Evolutionary conservation across 2,888 invertebrate genomes (phyloP), one percentile per base, ranked within the genome.

Genomic region (Ophion ellenae): DNA sequence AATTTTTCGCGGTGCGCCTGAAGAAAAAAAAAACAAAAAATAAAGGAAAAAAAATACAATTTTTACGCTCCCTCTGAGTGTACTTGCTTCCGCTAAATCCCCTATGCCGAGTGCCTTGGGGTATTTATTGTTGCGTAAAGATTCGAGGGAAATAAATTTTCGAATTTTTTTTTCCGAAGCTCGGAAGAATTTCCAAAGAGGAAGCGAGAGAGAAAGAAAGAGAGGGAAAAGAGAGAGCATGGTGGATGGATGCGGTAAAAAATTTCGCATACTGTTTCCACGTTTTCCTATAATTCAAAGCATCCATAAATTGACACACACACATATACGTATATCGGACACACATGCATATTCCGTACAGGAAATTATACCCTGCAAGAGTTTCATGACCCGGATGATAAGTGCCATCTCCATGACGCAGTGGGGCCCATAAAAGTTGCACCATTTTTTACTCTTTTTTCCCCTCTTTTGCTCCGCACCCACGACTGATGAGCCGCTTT

Each of bases 401-500:
- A 75, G 85, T 85, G 79, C 75, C 47, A 71, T 70, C 75, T 57
- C 20, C 64, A 32, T 70, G 14, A 20, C 53, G 61, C 61, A 77
- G 59, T 61, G 66, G 66, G 67, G 24, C 14, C 20, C 71, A 64
- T 32, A 57, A 47, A 64, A 64, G 75, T 61, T 82, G 66, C 71
- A 76, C 75, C 75, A 63, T 45, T 83, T 45, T 69, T 67, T 20
- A 67, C 47, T 7, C 2, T n/a, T 59, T 59, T 76, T n/a, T 24
- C 40, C 61, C 53, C 40, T 10, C 5, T 11, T 40, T 45, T 20
- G 45, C 45, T 40, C n/a, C n/a, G 17, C 47, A 45, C 53, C 10
- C 47, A 24, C 32, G 32, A 32, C 32, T 32, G 32, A 32, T 32
- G 32, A 32, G 32, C 32, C 3, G 32, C 32, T 20, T 53, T 79